Conservation (phyloP, 2,797 vertebrate species). For the Apogon hyalosoma region DNA sequence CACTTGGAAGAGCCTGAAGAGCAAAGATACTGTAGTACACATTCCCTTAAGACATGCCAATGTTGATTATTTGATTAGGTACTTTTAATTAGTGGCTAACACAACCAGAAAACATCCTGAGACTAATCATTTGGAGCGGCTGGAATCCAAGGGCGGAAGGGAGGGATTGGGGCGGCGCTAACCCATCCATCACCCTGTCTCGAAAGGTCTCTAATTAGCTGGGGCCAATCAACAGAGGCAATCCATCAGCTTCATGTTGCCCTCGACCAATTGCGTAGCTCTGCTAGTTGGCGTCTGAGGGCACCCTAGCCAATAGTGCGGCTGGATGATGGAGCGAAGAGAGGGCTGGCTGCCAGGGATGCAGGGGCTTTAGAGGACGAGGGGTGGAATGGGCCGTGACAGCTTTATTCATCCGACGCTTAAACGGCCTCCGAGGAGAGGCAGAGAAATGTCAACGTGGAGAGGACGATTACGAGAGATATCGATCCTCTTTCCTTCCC, state of each 20-base stretch:
- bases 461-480: slow-evolving; percentile 78
- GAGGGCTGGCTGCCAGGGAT: slow-evolving; percentile 66
- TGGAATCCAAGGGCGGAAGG: slow-evolving; percentile 38
- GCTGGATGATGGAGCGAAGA: slow-evolving; percentile 81
- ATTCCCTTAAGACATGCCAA: slow-evolving; percentile 40
- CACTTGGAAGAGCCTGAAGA: slow-evolving; percentile 36
- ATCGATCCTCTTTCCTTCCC: slow-evolving; percentile 74
- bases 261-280: slow-evolving; percentile 79
- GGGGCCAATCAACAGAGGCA: slow-evolving; percentile 78
- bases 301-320: slow-evolving; percentile 79
- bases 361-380: slow-evolving; percentile 79
- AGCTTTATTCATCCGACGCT: slow-evolving; percentile 94
- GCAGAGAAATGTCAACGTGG: slow-evolving; percentile 82
- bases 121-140: slow-evolving; percentile 68
- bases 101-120: slow-evolving; percentile 63
- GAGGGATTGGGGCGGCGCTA: slow-evolving; percentile 56
- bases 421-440: slow-evolving; percentile 91
- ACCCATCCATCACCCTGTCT: slow-evolving; percentile 71
- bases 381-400: slow-evolving; percentile 89
- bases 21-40: slow-evolving; percentile 35
- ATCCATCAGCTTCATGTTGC: slow-evolving; percentile 79
- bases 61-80: slow-evolving; percentile 71
- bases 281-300: slow-evolving; percentile 78
- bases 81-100: slow-evolving; percentile 77
- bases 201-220: slow-evolving; percentile 75